Percentiles rank a stretch among this genome's conserved stretches.
Conservation (phyloP, 2,113 vertebrate species). For the Cavia aperea region DNA sequence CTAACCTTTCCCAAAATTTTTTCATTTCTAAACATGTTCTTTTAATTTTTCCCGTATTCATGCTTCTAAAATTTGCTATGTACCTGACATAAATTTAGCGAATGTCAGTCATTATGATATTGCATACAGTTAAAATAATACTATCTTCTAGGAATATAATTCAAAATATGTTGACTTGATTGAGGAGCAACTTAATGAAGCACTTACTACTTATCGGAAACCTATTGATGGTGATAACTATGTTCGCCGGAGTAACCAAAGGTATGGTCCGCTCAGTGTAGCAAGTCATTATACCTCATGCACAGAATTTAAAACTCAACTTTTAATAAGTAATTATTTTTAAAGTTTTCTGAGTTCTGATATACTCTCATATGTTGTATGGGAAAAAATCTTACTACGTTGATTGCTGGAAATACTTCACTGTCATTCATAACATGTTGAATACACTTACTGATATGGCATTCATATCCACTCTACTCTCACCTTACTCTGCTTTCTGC, state of each 20-base stretch:
- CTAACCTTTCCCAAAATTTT: background rate
- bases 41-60: conserved; percentile 42
- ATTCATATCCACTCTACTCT: background rate
- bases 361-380: background rate
- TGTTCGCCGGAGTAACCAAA: conserved; percentile 97
- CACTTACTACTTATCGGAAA: conserved; percentile 96
- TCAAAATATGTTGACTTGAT: conserved; percentile 96
- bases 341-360: conserved; percentile 2
- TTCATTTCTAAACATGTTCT: background rate
- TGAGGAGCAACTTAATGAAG: conserved; percentile 97
- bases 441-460: background rate
- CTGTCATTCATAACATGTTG: background rate
- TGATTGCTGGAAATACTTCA: background rate
- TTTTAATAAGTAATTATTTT: background rate
- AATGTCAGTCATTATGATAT: background rate
- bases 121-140: conserved; percentile 4
- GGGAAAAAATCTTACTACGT: background rate
- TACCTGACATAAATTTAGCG: conserved; percentile 16
- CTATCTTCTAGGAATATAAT: conserved; percentile 88
- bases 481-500: background rate
- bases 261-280: conserved; percentile 71
- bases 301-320: conserved; percentile 20
- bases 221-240: conserved; percentile 98
- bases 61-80: conserved; percentile 18
- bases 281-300: background rate